Evolutionary conservation across 1,140 invertebrate genomes (phyloP).

Genomic region (Aporrectodea caliginosa): DNA sequence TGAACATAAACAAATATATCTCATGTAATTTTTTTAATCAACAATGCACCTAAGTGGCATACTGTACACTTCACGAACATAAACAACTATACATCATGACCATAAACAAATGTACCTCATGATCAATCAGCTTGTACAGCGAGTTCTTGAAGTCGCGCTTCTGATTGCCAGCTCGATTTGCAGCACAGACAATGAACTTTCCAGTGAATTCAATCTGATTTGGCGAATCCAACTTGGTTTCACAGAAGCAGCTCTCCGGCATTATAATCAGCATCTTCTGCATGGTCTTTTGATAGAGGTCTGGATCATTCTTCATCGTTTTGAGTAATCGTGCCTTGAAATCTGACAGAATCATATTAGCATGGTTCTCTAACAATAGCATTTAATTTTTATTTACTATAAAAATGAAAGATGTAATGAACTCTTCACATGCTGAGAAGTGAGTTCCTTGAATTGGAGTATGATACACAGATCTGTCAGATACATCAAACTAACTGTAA

Average conservation of each 20-base stretch:
- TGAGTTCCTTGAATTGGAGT: too few species aligned
- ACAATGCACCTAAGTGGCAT: too few species aligned
- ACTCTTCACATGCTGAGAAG: too few species aligned
- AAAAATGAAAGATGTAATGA: too few species aligned
- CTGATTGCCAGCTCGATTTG: neutral
- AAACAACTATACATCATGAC: too few species aligned
- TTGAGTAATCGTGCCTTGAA: neutral
- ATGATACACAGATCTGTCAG: too few species aligned
- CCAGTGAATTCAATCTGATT: neutral
- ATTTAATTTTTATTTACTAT: too few species aligned
- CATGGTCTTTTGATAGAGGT: neutral
- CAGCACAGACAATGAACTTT: constrained; percentile 5
- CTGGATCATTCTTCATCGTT: neutral
- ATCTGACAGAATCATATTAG: neutral
- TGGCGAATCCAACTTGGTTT: neutral
- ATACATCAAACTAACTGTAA: too few species aligned
- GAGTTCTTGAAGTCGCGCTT: neutral
- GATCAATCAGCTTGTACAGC: constrained; percentile 13
- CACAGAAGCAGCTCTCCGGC: neutral
- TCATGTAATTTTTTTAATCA: too few species aligned
- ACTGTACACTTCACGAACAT: too few species aligned
- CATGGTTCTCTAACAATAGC: neutral
- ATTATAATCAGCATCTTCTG: neutral
- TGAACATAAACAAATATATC: too few species aligned
- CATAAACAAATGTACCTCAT: constrained; percentile 8